phyloP scores from a whole-genome alignment of 2,888 invertebrate species.

The Drosophila siamana region DNA sequence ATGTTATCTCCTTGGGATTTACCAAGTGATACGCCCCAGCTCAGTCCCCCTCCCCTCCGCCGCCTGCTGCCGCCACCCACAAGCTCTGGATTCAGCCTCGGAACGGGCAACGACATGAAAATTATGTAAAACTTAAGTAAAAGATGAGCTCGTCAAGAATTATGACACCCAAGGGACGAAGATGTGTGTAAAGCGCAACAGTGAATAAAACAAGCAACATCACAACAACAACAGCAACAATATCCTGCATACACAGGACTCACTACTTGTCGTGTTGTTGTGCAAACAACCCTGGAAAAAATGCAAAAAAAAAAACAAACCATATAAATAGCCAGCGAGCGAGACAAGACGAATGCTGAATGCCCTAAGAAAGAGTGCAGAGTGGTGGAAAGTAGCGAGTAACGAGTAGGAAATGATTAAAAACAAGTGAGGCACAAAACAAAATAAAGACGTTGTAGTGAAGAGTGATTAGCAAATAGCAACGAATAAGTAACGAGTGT shows the following conservation, averaged over 20 bases:
- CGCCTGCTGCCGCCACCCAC: too few species aligned
- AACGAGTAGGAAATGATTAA: not conserved
- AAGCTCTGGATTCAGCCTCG: conserved; percentile 3
- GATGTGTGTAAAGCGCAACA: conserved; percentile 69
- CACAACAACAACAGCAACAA: conserved; percentile 36
- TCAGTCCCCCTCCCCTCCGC: conserved; percentile 20
- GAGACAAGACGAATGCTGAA: conserved; percentile 6
- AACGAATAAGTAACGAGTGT: not conserved
- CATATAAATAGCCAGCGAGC: conserved; percentile 25
- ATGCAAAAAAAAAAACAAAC: conserved; percentile 21
- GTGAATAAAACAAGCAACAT: conserved; percentile 57
- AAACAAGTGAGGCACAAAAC: not conserved
- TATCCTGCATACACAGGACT: conserved; percentile 28
- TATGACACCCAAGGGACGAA: conserved; percentile 85
- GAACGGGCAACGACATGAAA: conserved; percentile 78
- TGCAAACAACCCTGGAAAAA: conserved; percentile 50
- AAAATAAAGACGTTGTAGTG: not conserved
- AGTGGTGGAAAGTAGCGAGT: not conserved
- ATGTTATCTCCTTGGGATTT: conserved; percentile 79
- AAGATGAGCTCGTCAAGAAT: conserved; percentile 86
- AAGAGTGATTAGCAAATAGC: not conserved
- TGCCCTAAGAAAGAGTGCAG: conserved; percentile 18
- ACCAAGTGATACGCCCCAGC: conserved; percentile 54
- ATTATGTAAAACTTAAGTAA: conserved; percentile 86
- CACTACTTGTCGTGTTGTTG: conserved; percentile 21